Percentiles rank a stretch among this genome's conserved stretches.
Evolutionary conservation across 2,113 vertebrate genomes (phyloP).

Genomic region (Tenebrosternarchus preto): DNA sequence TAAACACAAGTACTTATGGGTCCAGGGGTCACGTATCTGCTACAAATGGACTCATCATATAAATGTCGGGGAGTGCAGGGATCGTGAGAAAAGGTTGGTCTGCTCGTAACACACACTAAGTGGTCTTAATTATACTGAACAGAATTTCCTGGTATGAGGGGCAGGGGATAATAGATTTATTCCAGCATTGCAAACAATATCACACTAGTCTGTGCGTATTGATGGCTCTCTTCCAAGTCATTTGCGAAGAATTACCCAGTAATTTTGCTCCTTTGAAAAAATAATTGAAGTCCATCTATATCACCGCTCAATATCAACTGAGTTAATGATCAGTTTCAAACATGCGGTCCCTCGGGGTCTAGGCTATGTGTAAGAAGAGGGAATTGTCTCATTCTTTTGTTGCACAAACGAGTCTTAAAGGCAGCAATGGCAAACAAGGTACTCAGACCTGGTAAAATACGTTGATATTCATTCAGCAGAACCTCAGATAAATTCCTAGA

Average conservation of each 20-base stretch:
- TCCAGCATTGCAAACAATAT: not conserved
- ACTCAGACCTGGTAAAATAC: not conserved
- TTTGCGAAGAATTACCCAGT: not conserved
- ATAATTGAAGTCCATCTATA: not conserved
- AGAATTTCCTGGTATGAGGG: not conserved
- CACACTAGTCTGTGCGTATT: not conserved
- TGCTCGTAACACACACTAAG: not conserved
- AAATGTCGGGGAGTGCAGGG: slow-evolving; percentile 4
- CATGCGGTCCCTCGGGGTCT: no score
- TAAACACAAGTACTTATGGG: slow-evolving; percentile 21
- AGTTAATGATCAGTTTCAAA: not conserved
- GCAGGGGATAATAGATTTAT: slow-evolving; percentile 7
- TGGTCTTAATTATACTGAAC: not conserved
- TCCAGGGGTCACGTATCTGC: not conserved
- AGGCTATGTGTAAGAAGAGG: no score
- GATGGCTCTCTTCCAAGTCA: no score
- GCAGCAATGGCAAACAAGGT: not conserved
- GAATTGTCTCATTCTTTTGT: no score
- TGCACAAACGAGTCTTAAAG: no score
- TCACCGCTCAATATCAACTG: not conserved
- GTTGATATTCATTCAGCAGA: slow-evolving; percentile 19
- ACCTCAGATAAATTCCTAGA: not conserved
- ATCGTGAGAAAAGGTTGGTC: not conserved
- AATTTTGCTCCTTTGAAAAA: no score
- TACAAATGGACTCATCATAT: slow-evolving; percentile 17